These are phyloP conservation scores for Leucoraja ocellata DNA, from an alignment of 2,797 vertebrate genomes.

Conservation along the genomic window DNA sequence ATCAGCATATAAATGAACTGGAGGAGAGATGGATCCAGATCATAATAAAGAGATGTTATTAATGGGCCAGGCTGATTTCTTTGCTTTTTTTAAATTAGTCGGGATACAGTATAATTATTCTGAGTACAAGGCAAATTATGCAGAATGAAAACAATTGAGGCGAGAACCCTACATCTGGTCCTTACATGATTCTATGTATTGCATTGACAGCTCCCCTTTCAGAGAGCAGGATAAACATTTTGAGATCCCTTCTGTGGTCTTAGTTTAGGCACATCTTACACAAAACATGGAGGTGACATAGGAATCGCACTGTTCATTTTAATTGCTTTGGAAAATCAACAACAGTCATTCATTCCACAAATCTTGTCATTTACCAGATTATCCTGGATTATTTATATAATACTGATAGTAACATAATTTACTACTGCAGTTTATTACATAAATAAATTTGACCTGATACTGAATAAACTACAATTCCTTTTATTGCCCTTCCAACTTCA, in stretches of 20 bases:
- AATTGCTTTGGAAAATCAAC: neutral
- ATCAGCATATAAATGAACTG: neutral
- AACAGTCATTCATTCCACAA: neutral
- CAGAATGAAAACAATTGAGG: neutral
- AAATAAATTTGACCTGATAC: neutral
- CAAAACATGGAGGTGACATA: neutral
- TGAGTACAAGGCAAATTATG: neutral
- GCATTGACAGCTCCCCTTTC: neutral
- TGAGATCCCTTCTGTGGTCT: no score
- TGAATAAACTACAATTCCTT: neutral
- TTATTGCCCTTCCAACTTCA: neutral
- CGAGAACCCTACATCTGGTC: neutral
- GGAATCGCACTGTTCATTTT: neutral
- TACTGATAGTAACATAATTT: neutral
- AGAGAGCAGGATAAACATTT: neutral
- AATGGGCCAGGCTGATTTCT: neutral
- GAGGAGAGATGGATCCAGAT: neutral
- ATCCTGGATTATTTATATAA: neutral
- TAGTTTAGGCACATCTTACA: neutral
- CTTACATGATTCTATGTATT: neutral
- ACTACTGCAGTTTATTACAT: neutral
- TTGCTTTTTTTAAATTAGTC: neutral
- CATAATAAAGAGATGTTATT: neutral
- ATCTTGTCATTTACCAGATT: neutral
- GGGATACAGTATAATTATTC: neutral